These are phyloP conservation scores for Lanius ludovicianus DNA, from an alignment of 2,113 vertebrate species.

Conservation along the genomic window DNA sequence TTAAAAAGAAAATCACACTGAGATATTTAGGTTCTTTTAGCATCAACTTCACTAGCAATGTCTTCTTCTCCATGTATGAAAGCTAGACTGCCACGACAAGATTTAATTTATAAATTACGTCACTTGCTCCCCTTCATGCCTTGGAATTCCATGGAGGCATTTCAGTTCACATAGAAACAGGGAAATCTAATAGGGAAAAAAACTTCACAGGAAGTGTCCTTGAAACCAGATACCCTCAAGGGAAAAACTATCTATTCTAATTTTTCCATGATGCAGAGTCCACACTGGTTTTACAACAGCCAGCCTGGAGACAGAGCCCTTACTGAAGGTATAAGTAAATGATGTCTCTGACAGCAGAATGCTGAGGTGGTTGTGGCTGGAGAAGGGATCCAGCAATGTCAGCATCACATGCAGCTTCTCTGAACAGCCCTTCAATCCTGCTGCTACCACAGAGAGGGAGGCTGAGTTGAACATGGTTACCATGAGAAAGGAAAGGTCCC, in stretches of 20 bases:
- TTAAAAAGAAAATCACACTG: background rate
- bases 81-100: background rate
- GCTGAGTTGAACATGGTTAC: background rate
- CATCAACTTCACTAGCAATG: background rate
- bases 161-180: background rate
- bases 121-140: background rate
- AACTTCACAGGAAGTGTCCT: background rate
- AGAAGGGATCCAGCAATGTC: background rate
- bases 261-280: background rate
- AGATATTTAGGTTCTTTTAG: background rate
- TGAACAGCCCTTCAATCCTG: background rate
- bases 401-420: background rate
- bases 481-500: background rate
- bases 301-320: background rate
- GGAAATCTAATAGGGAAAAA: background rate
- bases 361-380: background rate
- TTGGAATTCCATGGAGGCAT: background rate
- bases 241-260: background rate
- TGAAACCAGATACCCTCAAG: background rate
- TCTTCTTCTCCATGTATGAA: background rate
- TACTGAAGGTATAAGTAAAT: background rate
- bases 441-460: background rate
- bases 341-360: background rate
- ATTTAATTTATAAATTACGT: background rate
- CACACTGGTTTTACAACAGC: background rate